Conservation (phyloP, 2,888 invertebrate genomes). For the Tineola bisselliella region DNA sequence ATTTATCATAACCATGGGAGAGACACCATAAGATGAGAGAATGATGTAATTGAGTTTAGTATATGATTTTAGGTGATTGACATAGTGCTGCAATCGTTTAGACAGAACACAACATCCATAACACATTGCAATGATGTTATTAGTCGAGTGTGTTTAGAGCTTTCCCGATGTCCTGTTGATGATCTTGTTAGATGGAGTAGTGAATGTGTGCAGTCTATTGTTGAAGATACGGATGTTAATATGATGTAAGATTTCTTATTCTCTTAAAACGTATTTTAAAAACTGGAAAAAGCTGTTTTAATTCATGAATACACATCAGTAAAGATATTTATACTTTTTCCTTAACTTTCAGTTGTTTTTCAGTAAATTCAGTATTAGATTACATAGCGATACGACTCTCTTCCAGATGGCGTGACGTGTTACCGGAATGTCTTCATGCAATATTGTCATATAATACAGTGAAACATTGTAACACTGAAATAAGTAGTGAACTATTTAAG, state of each 20-base stretch:
- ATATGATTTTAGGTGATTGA: slow-evolving; percentile 32
- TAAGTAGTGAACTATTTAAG: slow-evolving; percentile 70
- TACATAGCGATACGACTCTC: not conserved
- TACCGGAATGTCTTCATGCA: slow-evolving; percentile 70
- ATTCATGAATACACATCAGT: no score
- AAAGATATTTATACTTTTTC: no score
- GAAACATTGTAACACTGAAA: slow-evolving; percentile 66
- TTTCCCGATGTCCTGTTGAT: slow-evolving; percentile 32
- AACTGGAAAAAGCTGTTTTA: no score
- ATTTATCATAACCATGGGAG: not conserved
- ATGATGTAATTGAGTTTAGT: no score
- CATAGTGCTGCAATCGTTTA: slow-evolving; percentile 37
- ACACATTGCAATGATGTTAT: slow-evolving; percentile 48
- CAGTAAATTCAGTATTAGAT: no score
- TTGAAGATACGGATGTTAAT: slow-evolving; percentile 51
- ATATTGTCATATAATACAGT: slow-evolving; percentile 62
- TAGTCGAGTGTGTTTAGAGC: slow-evolving; percentile 43
- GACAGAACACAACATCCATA: slow-evolving; percentile 40
- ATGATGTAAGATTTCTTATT: slow-evolving; percentile 44
- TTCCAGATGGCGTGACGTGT: slow-evolving; percentile 73
- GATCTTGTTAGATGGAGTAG: slow-evolving; percentile 44
- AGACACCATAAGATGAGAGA: no score
- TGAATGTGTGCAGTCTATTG: slow-evolving; percentile 50
- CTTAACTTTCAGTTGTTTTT: no score
- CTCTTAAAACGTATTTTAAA: no score